Percentiles rank a stretch among this genome's conserved stretches.
Conservation (phyloP, 2,113 vertebrate species). For the Dipodomys ordii region DNA sequence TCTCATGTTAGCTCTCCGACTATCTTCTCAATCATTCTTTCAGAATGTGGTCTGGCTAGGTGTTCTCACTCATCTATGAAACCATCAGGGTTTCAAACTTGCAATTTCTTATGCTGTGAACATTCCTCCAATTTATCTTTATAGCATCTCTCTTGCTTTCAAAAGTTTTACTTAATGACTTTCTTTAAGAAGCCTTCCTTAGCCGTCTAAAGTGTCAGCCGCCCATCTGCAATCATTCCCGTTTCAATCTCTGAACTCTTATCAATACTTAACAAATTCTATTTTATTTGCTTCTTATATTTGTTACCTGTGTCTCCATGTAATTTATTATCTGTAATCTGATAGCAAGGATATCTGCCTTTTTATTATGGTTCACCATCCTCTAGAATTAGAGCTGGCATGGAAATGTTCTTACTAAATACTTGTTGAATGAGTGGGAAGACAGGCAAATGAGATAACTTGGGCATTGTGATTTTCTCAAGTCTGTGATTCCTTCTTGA, state of each 20-base stretch:
- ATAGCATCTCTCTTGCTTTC: neutral
- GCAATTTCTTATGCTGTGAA: neutral
- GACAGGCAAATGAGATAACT: neutral
- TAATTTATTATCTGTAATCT: neutral
- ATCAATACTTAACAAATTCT: neutral
- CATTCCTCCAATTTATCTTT: neutral
- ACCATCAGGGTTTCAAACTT: neutral
- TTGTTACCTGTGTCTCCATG: neutral
- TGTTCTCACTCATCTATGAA: neutral
- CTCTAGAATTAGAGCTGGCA: neutral
- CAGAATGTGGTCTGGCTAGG: neutral
- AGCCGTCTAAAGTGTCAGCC: neutral
- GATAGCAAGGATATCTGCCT: neutral
- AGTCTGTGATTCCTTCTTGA: neutral
- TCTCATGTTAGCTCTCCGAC: neutral
- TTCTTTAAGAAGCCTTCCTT: neutral
- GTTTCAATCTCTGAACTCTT: neutral
- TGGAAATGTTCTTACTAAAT: neutral
- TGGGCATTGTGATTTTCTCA: no score
- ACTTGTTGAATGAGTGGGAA: neutral
- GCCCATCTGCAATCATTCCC: neutral
- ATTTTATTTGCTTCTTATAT: neutral
- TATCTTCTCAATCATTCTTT: neutral
- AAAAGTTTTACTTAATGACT: neutral
- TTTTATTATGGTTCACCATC: neutral